phyloP scores from a whole-genome alignment of 2,888 invertebrate genomes.

The Drosophila flavopinicola region DNA sequence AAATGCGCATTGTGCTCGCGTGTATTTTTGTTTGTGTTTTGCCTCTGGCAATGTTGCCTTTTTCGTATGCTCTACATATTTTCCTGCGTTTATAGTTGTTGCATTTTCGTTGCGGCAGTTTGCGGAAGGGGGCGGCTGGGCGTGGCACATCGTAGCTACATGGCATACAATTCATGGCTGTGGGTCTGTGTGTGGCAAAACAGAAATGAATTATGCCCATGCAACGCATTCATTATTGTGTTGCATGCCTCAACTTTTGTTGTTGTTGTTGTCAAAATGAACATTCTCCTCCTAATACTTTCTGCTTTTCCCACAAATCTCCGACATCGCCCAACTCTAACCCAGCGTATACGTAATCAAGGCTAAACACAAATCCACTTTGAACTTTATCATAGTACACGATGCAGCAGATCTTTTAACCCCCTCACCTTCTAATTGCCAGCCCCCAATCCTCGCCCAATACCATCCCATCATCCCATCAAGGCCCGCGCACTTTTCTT shows the following conservation, averaged over 20 bases:
- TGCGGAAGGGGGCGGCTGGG: slow-evolving; percentile 7
- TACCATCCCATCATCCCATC: too few relatives aligned
- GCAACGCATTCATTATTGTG: slow-evolving; percentile 44
- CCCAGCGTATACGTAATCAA: slow-evolving; percentile 12
- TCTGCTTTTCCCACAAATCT: not conserved
- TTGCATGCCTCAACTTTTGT: slow-evolving; percentile 12
- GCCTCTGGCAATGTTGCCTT: slow-evolving; percentile 23
- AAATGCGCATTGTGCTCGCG: slow-evolving; percentile 38
- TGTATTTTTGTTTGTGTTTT: slow-evolving; percentile 25
- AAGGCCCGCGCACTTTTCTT: slow-evolving; percentile 52
- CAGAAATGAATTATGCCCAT: slow-evolving; percentile 40
- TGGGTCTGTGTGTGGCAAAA: slow-evolving; percentile 9
- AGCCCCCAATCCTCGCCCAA: not conserved
- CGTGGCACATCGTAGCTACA: slow-evolving; percentile 24
- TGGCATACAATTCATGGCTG: slow-evolving; percentile 30
- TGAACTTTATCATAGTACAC: slow-evolving; percentile 50
- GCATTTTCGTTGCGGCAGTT: slow-evolving; percentile 26
- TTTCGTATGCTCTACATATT: slow-evolving; percentile 35
- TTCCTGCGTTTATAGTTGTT: slow-evolving; percentile 29
- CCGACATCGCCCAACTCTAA: not conserved
- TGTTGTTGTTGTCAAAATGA: slow-evolving; percentile 17
- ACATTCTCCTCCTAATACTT: slow-evolving; percentile 5
- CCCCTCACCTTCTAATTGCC: slow-evolving; percentile 55
- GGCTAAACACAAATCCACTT: slow-evolving; percentile 43
- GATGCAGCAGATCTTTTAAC: slow-evolving; percentile 13